Evolutionary conservation across 2,888 invertebrate genomes (phyloP).

Genomic region (Tortricodes alternella): DNA sequence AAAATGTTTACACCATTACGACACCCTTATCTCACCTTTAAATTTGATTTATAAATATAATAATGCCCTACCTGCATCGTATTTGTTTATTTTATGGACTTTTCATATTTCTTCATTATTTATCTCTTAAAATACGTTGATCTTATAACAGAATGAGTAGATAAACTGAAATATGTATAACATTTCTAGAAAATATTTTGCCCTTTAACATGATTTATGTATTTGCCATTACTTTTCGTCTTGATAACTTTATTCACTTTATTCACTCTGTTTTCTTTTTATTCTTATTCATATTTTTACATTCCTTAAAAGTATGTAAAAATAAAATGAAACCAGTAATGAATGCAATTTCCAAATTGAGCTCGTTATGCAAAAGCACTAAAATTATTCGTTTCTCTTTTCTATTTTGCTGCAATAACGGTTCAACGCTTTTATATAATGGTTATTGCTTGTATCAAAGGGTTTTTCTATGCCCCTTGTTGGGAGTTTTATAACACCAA

Average conservation of each 20-base stretch:
- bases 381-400: background rate
- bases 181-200: too few species aligned
- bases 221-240: too few species aligned
- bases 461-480: background rate
- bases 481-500: background rate
- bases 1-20: constrained; percentile 8
- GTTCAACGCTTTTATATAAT: background rate
- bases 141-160: too few species aligned
- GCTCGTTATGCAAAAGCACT: background rate
- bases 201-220: too few species aligned
- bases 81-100: background rate
- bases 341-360: background rate
- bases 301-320: too few species aligned
- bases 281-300: background rate
- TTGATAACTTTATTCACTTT: too few species aligned
- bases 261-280: background rate
- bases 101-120: background rate
- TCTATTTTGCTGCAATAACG: background rate
- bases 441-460: constrained; percentile 4
- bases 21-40: constrained; percentile 3
- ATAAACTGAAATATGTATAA: too few species aligned
- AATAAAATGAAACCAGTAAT: background rate
- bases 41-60: background rate
- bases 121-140: too few species aligned
- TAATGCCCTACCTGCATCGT: background rate